Evolutionary conservation across 2,797 vertebrate species (phyloP).

Genomic region (Philypnodon macrostomus): DNA sequence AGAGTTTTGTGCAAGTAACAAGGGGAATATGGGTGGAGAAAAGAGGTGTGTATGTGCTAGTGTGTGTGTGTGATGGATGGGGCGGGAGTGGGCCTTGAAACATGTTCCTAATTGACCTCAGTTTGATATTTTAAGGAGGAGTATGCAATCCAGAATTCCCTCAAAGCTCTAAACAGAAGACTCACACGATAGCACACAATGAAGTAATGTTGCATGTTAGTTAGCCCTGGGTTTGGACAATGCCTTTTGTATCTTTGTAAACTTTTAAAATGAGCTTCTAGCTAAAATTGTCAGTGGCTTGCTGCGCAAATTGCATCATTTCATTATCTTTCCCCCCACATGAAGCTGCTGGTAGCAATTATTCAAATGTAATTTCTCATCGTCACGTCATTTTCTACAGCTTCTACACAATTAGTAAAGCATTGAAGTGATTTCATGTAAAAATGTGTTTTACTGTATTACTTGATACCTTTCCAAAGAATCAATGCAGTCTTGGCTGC

Average conservation of each 20-base stretch:
- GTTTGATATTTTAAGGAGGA: slow-evolving; percentile 45
- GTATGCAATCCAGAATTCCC: slow-evolving; percentile 29
- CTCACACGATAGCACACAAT: background rate
- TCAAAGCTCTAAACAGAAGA: slow-evolving; percentile 29
- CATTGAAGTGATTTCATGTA: slow-evolving; percentile 37
- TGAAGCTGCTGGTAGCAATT: slow-evolving; percentile 35
- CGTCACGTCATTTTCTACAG: slow-evolving; percentile 30
- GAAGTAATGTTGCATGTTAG: slow-evolving; percentile 3
- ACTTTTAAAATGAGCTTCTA: slow-evolving; percentile 6
- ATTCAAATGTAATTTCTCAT: slow-evolving; percentile 27
- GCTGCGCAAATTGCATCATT: slow-evolving; percentile 16
- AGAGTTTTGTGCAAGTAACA: slow-evolving; percentile 41
- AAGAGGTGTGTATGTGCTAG: slow-evolving; percentile 12
- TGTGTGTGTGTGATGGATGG: slow-evolving; percentile 22
- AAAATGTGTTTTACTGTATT: slow-evolving; percentile 36
- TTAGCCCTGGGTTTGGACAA: background rate
- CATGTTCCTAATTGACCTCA: slow-evolving; percentile 49
- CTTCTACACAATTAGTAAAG: slow-evolving; percentile 46
- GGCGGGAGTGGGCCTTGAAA: slow-evolving; percentile 38
- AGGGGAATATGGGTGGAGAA: slow-evolving; percentile 35
- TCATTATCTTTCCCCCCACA: slow-evolving; percentile 11
- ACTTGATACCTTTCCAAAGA: slow-evolving; percentile 67
- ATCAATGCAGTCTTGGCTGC: slow-evolving; percentile 68
- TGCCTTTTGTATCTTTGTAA: background rate
- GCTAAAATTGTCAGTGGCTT: slow-evolving; percentile 12